Conservation (phyloP, 2,113 vertebrate genomes). For the Myocastor coypus region DNA sequence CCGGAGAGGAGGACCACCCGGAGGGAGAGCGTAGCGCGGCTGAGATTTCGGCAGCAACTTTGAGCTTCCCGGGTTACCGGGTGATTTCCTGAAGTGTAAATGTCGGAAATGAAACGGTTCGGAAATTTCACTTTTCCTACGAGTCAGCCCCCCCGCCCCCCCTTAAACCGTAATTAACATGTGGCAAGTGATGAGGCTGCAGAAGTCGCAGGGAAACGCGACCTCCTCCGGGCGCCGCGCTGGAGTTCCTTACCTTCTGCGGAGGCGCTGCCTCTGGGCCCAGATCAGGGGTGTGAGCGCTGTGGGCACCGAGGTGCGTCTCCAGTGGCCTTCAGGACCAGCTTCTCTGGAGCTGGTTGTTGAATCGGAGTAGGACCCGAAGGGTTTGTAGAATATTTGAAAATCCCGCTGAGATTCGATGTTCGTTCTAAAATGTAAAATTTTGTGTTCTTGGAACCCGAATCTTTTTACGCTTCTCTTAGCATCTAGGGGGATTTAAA, state of each 20-base stretch:
- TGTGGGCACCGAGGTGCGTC: not conserved
- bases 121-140: not conserved
- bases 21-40: not conserved
- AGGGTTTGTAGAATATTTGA: constrained; percentile 44
- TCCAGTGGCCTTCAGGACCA: constrained; percentile 37
- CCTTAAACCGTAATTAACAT: not conserved
- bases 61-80: not conserved
- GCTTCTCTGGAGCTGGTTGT: constrained; percentile 14
- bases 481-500: not conserved
- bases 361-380: not conserved
- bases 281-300: not conserved
- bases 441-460: not conserved
- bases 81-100: constrained; percentile 31
- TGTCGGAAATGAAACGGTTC: not conserved
- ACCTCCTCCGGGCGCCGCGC: not conserved
- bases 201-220: constrained; percentile 65
- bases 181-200: not conserved
- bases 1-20: not conserved
- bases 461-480: constrained; percentile 39
- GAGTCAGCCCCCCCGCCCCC: not conserved
- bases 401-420: not conserved
- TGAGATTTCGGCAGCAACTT: not conserved
- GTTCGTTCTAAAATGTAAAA: constrained; percentile 41
- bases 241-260: constrained; percentile 64
- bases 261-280: constrained; percentile 50